These are phyloP conservation scores for Symphodus melops DNA, from an alignment of 2,113 vertebrate species.

Conservation along the genomic window DNA sequence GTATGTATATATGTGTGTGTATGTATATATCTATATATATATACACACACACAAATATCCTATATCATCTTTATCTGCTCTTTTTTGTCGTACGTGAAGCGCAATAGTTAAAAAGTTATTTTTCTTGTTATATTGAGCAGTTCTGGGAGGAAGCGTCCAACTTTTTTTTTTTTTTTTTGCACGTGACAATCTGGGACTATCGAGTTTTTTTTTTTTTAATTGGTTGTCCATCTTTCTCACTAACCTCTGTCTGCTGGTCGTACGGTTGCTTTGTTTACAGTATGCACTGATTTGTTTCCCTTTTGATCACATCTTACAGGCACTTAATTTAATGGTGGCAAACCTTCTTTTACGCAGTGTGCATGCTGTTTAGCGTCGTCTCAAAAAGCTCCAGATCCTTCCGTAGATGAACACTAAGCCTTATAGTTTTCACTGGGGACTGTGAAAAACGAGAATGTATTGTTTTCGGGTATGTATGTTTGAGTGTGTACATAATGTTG, in stretches of 20 bases:
- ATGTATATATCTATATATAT: slow-evolving; percentile 64
- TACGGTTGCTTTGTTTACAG: slow-evolving; percentile 22
- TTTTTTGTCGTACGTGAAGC: slow-evolving; percentile 44
- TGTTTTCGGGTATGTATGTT: slow-evolving; percentile 55
- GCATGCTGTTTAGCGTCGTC: slow-evolving; percentile 23
- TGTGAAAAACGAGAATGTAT: slow-evolving; percentile 78
- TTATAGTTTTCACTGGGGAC: slow-evolving; percentile 61
- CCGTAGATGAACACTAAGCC: slow-evolving; percentile 32
- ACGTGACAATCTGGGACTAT: slow-evolving; percentile 68
- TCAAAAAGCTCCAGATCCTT: slow-evolving; percentile 32
- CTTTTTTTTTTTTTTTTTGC: slow-evolving; percentile 67
- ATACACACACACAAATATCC: too few relatives aligned
- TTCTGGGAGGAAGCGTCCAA: slow-evolving; percentile 16
- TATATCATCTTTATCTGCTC: slow-evolving; percentile 54
- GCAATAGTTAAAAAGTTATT: slow-evolving; percentile 16
- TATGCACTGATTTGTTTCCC: slow-evolving; percentile 70
- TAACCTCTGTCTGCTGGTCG: slow-evolving; percentile 42
- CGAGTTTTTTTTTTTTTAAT: too few relatives aligned
- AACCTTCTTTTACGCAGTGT: slow-evolving; percentile 44
- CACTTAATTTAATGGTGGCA: slow-evolving; percentile 63
- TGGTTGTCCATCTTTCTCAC: slow-evolving; percentile 39
- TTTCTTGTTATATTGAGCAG: slow-evolving; percentile 42
- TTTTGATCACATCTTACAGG: slow-evolving; percentile 45
- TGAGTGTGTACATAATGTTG: slow-evolving; percentile 65
- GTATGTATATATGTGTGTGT: slow-evolving; percentile 58